Conservation (phyloP, 2,113 vertebrate genomes). For the Oceanites oceanicus region DNA sequence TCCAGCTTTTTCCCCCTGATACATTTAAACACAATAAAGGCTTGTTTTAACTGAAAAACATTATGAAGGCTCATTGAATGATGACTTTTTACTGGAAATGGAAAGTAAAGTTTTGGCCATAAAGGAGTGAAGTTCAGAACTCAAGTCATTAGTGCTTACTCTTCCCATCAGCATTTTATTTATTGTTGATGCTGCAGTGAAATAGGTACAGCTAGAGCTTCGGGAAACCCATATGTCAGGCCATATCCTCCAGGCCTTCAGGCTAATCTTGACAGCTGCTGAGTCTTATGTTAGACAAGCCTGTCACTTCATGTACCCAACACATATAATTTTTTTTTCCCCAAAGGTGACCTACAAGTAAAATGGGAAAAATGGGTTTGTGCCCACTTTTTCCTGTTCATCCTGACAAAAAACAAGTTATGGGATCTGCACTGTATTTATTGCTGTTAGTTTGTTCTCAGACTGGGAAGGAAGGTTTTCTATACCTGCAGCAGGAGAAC, state of each 20-base stretch:
- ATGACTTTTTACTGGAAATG: neutral
- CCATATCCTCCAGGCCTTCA: constrained; percentile 5
- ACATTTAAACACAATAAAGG: neutral
- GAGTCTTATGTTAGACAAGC: constrained; percentile 36
- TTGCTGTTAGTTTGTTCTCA: neutral
- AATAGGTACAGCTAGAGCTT: constrained; percentile 8
- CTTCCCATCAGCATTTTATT: constrained; percentile 28
- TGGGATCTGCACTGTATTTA: neutral
- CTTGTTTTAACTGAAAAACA: neutral
- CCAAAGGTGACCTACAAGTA: constrained; percentile 13
- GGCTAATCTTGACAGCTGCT: constrained; percentile 46
- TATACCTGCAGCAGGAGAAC: neutral
- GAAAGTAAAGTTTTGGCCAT: neutral
- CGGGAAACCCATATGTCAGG: constrained; percentile 36
- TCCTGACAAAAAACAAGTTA: neutral
- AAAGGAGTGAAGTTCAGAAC: neutral
- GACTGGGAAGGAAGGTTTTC: neutral
- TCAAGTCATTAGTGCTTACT: neutral
- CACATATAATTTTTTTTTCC: neutral
- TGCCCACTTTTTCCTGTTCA: neutral
- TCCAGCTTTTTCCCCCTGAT: neutral
- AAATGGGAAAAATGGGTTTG: neutral
- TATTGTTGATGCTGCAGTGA: neutral
- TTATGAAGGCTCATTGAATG: neutral
- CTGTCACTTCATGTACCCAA: neutral